Conservation (phyloP, 2,888 invertebrate species). For the Keiferia lycopersicella region DNA sequence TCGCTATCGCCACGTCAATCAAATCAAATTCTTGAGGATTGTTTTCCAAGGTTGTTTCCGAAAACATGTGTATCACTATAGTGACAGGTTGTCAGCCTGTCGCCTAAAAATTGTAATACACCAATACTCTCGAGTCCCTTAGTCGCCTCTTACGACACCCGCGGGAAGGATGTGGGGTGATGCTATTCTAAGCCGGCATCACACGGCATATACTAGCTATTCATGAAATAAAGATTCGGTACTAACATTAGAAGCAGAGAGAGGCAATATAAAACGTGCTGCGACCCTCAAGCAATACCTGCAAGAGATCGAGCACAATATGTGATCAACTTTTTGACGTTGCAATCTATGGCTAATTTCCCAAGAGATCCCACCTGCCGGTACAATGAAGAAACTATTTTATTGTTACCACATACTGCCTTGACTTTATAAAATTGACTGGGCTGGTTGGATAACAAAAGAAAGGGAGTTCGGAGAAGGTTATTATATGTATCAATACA, state of each 20-base stretch:
- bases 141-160: too few relatives aligned
- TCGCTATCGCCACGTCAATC: too few relatives aligned
- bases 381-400: conserved; percentile 74
- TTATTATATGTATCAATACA: too few relatives aligned
- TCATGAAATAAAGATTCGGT: not conserved
- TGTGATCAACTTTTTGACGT: conserved; percentile 75
- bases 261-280: conserved; percentile 57
- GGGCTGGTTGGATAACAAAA: not conserved
- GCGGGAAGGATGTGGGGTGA: too few relatives aligned
- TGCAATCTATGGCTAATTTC: conserved; percentile 77
- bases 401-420: conserved; percentile 53
- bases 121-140: too few relatives aligned
- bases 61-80: too few relatives aligned
- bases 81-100: too few relatives aligned
- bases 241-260: conserved; percentile 33
- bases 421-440: conserved; percentile 26
- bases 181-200: too few relatives aligned
- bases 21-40: too few relatives aligned
- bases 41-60: too few relatives aligned
- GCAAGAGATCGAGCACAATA: conserved; percentile 65
- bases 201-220: too few relatives aligned
- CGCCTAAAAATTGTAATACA: too few relatives aligned
- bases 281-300: conserved; percentile 55
- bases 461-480: not conserved
- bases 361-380: conserved; percentile 65